phyloP scores from a whole-genome alignment of 2,888 invertebrate genomes.

The Cryptocephalus moraei region DNA sequence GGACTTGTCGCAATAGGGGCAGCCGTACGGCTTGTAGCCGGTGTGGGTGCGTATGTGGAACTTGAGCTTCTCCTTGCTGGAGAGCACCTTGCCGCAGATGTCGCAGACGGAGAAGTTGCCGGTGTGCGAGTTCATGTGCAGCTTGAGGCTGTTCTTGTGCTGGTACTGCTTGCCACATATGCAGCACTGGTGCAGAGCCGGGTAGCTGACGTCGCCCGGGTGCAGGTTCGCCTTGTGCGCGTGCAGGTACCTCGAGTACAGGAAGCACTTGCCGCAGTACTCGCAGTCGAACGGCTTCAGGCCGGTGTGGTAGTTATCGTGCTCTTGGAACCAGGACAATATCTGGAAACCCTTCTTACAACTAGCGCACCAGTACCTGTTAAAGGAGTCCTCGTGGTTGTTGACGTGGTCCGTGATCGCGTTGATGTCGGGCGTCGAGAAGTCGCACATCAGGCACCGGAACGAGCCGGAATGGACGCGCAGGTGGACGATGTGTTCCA shows the following conservation, averaged over 20 bases:
- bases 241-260: conserved; percentile 33
- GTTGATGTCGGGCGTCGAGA: conserved; percentile 26
- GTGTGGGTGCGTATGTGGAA: conserved; percentile 34
- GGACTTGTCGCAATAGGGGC: conserved; percentile 33
- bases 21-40: conserved; percentile 34
- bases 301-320: conserved; percentile 48
- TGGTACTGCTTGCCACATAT: conserved; percentile 37
- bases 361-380: conserved; percentile 44
- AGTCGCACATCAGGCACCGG: conserved; percentile 34
- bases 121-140: conserved; percentile 42
- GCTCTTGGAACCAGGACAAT: conserved; percentile 45
- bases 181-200: conserved; percentile 33
- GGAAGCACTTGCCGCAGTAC: conserved; percentile 44
- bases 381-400: conserved; percentile 25
- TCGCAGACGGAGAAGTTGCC: conserved; percentile 46
- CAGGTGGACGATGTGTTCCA: conserved; percentile 33
- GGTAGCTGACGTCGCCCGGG: conserved; percentile 24
- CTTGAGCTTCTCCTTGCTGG: conserved; percentile 43
- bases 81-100: conserved; percentile 47
- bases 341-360: conserved; percentile 48
- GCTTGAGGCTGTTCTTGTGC: conserved; percentile 34
- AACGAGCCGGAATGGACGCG: conserved; percentile 31
- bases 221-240: conserved; percentile 35
- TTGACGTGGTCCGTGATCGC: conserved; percentile 32
- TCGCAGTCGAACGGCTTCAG: conserved; percentile 45